Conservation (phyloP, 30 jellyfish, hydroid and myxozoan genomes). For the Chironex yamaguchii region DNA sequence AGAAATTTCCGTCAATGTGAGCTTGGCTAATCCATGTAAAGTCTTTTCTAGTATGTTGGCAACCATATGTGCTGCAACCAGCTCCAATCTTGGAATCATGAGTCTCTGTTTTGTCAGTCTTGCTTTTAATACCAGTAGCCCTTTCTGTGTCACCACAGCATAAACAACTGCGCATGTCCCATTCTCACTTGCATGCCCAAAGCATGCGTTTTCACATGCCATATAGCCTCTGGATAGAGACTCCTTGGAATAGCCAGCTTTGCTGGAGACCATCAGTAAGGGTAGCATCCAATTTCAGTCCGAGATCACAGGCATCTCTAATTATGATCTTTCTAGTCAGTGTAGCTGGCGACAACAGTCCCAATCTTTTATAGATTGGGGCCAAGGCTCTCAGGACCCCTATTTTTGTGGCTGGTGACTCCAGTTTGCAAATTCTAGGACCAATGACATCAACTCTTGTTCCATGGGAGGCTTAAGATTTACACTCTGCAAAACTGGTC, state of each 20-base stretch:
- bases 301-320: slow-evolving; percentile 42
- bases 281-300: slow-evolving; percentile 31
- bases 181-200: slow-evolving; percentile 63
- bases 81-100: slow-evolving; percentile 58
- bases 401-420: too few relatives aligned
- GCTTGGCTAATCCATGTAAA: background rate
- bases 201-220: slow-evolving; percentile 1
- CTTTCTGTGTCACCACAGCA: slow-evolving; percentile 47
- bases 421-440: too few relatives aligned
- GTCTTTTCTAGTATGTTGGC: slow-evolving; percentile 37
- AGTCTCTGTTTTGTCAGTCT: slow-evolving; percentile 18
- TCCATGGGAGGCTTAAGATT: background rate
- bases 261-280: background rate
- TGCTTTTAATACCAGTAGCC: slow-evolving; percentile 13
- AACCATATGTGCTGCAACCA: slow-evolving; percentile 65
- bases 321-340: background rate
- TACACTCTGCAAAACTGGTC: too few relatives aligned
- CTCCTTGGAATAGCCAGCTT: background rate
- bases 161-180: slow-evolving; percentile 40
- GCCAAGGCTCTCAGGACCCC: slow-evolving; percentile 48
- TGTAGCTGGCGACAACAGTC: too few relatives aligned
- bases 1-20: slow-evolving; percentile 5
- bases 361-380: background rate
- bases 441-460: background rate
- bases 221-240: background rate